phyloP scores from a whole-genome alignment of 2,797 vertebrate genomes.

The Gobionotothen gibberifrons region DNA sequence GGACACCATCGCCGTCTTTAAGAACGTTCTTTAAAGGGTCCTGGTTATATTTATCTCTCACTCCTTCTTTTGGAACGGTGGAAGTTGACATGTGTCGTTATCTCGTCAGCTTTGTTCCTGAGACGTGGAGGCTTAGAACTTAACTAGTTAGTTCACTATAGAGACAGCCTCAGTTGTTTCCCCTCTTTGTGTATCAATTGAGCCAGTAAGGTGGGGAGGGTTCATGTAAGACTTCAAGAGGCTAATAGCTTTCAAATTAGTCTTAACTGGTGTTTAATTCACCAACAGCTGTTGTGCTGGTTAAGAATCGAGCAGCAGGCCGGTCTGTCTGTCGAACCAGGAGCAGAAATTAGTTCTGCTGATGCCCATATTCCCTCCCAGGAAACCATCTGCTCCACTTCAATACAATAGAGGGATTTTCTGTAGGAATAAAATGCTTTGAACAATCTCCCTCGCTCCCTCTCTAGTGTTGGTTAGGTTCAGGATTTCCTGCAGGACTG shows the following conservation, averaged over 20 bases:
- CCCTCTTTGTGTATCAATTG: constrained; percentile 48
- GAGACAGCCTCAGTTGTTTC: constrained; percentile 31
- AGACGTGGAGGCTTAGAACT: constrained; percentile 33
- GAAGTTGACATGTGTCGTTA: background rate
- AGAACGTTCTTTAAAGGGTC: background rate
- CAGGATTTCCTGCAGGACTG: constrained; percentile 52
- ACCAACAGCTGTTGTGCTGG: constrained; percentile 95
- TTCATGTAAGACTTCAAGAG: constrained; percentile 80
- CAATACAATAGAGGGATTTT: constrained; percentile 98
- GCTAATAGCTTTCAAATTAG: constrained; percentile 94
- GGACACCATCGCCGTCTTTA: background rate
- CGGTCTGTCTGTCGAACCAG: constrained; percentile 82
- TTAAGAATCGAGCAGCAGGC: constrained; percentile 94
- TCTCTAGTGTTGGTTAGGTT: constrained; percentile 64
- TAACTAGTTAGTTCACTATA: constrained; percentile 46
- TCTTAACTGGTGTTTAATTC: constrained; percentile 90
- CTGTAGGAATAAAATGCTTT: constrained; percentile 85
- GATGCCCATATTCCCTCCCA: constrained; percentile 92
- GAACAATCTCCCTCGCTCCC: constrained; percentile 81
- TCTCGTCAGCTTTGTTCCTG: constrained; percentile 13
- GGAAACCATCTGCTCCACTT: constrained; percentile 99
- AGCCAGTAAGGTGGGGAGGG: constrained; percentile 76
- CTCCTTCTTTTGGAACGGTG: background rate
- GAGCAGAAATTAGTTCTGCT: constrained; percentile 96
- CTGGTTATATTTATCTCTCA: background rate